Conservation (phyloP, 2,113 vertebrate genomes). For the Nyctibius bracteatus region DNA sequence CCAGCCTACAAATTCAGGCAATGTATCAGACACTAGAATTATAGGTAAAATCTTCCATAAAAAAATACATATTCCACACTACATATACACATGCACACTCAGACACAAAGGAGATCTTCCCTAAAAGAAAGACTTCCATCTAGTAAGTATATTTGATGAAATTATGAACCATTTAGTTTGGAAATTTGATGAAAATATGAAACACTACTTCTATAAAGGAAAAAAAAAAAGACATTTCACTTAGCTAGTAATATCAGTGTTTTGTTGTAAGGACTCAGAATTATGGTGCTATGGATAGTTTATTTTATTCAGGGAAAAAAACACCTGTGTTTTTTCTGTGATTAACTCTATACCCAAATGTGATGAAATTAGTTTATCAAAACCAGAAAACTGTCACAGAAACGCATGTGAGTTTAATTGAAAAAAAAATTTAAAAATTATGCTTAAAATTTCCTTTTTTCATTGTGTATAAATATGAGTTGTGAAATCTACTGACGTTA, state of each 20-base stretch:
- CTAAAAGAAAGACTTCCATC: background rate
- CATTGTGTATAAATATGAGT: background rate
- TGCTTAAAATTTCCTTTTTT: background rate
- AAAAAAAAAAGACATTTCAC: background rate
- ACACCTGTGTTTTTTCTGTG: background rate
- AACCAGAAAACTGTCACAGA: background rate
- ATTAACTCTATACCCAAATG: background rate
- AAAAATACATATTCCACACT: background rate
- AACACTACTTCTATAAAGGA: background rate
- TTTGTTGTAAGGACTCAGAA: background rate
- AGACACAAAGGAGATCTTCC: background rate
- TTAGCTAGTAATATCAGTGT: background rate
- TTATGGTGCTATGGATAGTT: background rate
- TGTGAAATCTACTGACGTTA: background rate
- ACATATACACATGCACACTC: background rate
- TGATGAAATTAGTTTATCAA: background rate
- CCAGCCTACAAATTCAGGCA: slow-evolving; percentile 17
- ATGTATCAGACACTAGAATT: background rate
- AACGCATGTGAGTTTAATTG: background rate
- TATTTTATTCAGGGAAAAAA: background rate
- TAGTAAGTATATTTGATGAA: background rate
- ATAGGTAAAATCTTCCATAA: background rate
- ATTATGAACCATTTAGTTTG: background rate
- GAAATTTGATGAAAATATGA: background rate
- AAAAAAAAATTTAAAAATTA: background rate